phyloP scores from a whole-genome alignment of 2,888 invertebrate genomes.

The Tachina fera region DNA sequence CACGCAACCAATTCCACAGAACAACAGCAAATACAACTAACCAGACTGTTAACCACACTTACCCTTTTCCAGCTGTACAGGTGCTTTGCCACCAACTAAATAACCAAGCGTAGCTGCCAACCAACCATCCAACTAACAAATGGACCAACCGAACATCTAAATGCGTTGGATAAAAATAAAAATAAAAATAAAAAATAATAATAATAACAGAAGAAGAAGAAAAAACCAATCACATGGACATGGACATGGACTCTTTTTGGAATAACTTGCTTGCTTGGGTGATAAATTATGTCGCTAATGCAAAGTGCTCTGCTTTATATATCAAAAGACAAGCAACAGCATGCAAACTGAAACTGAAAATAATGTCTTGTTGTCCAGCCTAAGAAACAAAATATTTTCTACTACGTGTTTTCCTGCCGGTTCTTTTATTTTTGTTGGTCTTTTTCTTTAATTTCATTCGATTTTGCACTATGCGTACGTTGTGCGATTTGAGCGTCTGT shows the following conservation, averaged over 20 bases:
- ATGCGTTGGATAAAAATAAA: neutral
- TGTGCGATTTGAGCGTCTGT: slow-evolving; percentile 66
- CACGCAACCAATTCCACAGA: slow-evolving; percentile 62
- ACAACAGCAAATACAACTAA: slow-evolving; percentile 42
- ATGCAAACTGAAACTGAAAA: slow-evolving; percentile 55
- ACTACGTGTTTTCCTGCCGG: slow-evolving; percentile 72
- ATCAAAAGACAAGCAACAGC: slow-evolving; percentile 55
- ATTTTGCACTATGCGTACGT: slow-evolving; percentile 63
- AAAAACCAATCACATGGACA: slow-evolving; percentile 44
- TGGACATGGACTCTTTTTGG: slow-evolving; percentile 45
- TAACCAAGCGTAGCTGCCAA: slow-evolving; percentile 20
- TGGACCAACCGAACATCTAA: slow-evolving; percentile 18
- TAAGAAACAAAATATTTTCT: slow-evolving; percentile 76
- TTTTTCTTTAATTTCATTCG: slow-evolving; percentile 17
- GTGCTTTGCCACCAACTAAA: slow-evolving; percentile 68
- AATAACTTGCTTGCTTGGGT: slow-evolving; percentile 75
- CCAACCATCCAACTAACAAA: slow-evolving; percentile 15
- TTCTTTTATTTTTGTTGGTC: slow-evolving; percentile 22
- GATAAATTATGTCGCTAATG: slow-evolving; percentile 83
- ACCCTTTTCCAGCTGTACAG: slow-evolving; percentile 66
- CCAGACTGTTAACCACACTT: slow-evolving; percentile 66
- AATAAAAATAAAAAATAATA: neutral
- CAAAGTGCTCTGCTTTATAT: slow-evolving; percentile 82
- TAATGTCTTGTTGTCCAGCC: slow-evolving; percentile 67
- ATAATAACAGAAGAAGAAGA: neutral